A percentile compares a stretch with the other conserved stretches of the same genome.
Evolutionary conservation across 1,140 invertebrate species (phyloP).

Genomic region (Spodoptera frugiperda): DNA sequence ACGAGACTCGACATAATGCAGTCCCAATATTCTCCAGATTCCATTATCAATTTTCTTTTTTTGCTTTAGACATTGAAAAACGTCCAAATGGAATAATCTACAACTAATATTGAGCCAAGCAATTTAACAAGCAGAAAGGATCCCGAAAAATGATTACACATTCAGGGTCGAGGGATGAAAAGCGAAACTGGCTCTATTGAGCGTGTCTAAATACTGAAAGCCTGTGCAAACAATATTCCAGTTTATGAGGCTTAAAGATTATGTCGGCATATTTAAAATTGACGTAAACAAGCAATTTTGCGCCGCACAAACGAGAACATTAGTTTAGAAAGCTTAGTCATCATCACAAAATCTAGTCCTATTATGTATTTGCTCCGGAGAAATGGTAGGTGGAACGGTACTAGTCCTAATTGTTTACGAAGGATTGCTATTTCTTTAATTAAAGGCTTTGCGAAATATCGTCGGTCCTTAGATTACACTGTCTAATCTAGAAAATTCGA

Average conservation of each 20-base stretch:
- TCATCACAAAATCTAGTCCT: not conserved
- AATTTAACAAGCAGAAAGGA: constrained; percentile 7
- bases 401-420: too few species aligned
- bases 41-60: not conserved
- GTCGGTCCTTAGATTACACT: too few species aligned
- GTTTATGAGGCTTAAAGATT: constrained; percentile 28
- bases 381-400: too few species aligned
- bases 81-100: not conserved
- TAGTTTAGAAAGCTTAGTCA: constrained; percentile 6
- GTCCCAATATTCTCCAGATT: not conserved
- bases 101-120: constrained; percentile 4
- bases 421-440: too few species aligned
- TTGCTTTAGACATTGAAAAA: not conserved
- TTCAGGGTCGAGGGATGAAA: constrained; percentile 2
- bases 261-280: constrained; percentile 31
- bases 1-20: not conserved
- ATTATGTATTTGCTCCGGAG: not conserved
- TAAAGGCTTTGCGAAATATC: too few species aligned
- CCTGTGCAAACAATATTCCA: constrained; percentile 26
- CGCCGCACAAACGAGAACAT: constrained; percentile 12
- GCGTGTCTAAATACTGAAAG: constrained; percentile 22
- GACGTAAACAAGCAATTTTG: constrained; percentile 29
- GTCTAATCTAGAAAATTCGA: too few species aligned
- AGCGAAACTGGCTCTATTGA: constrained; percentile 15
- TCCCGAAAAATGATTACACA: constrained; percentile 14